These are phyloP conservation scores for Xylophagus ater DNA, from an alignment of 2,888 invertebrate genomes.

Conservation along the genomic window DNA sequence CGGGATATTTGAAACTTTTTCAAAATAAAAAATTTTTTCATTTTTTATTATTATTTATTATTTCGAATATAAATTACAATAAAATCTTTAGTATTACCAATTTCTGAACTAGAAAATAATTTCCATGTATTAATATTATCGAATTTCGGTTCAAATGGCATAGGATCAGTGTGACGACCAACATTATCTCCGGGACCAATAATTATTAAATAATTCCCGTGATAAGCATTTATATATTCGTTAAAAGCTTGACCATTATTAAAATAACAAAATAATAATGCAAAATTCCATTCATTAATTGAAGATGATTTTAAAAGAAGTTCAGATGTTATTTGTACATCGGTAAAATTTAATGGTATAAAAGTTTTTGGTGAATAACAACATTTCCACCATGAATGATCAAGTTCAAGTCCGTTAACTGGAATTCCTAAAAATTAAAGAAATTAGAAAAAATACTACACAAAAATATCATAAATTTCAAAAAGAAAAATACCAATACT, in stretches of 20 bases:
- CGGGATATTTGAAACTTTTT: no score
- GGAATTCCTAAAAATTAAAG: conserved; percentile 42
- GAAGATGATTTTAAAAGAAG: conserved; percentile 40
- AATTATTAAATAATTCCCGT: conserved; percentile 56
- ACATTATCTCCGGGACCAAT: conserved; percentile 55
- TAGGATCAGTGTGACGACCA: conserved; percentile 56
- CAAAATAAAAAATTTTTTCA: no score
- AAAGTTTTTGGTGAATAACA: conserved; percentile 63
- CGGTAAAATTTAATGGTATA: conserved; percentile 49
- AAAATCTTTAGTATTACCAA: conserved; percentile 51
- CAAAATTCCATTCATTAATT: conserved; percentile 29
- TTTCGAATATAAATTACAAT: conserved; percentile 59
- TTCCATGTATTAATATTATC: conserved; percentile 42
- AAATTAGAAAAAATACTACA: neutral
- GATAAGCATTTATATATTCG: conserved; percentile 52
- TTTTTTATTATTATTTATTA: no score
- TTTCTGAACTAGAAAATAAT: conserved; percentile 45
- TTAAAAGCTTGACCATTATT: conserved; percentile 59
- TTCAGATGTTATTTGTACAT: conserved; percentile 29
- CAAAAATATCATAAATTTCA: neutral
- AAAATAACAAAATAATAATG: conserved; percentile 71
- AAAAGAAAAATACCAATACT: conserved; percentile 46
- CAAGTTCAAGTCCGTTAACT: conserved; percentile 63
- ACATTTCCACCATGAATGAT: conserved; percentile 68
- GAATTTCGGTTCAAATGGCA: conserved; percentile 51